A percentile compares a stretch with the other conserved stretches of the same genome.
phyloP scores from a whole-genome alignment of 1,140 invertebrate species.

The Paralvinella palmiformis region DNA sequence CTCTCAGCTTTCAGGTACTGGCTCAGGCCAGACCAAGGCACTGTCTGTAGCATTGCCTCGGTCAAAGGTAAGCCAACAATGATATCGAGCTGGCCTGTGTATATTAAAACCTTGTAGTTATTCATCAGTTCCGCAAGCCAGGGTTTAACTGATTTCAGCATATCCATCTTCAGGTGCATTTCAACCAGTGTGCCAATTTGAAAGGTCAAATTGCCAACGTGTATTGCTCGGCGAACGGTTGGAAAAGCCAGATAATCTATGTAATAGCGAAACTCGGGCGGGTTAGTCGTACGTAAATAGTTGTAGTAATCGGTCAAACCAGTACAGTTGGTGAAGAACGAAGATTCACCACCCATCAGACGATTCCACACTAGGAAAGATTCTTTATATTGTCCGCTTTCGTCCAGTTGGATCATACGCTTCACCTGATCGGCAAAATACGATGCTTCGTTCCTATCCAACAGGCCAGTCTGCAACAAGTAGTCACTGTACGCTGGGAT shows the following conservation, averaged over 20 bases:
- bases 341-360: slow-evolving; percentile 59
- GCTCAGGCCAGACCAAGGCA: slow-evolving; percentile 63
- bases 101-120: slow-evolving; percentile 60
- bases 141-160: slow-evolving; percentile 74
- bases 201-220: slow-evolving; percentile 73
- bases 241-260: slow-evolving; percentile 45
- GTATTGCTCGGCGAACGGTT: slow-evolving; percentile 64
- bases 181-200: slow-evolving; percentile 55
- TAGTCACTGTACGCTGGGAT: slow-evolving; percentile 68
- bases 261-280: slow-evolving; percentile 49
- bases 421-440: slow-evolving; percentile 60
- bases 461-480: slow-evolving; percentile 71
- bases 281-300: too few relatives aligned
- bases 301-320: slow-evolving; percentile 76
- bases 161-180: slow-evolving; percentile 64
- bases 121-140: slow-evolving; percentile 65
- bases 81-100: slow-evolving; percentile 79
- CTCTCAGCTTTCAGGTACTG: slow-evolving; percentile 62
- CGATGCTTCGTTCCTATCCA: slow-evolving; percentile 58
- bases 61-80: slow-evolving; percentile 76
- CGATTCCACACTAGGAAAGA: slow-evolving; percentile 69
- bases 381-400: slow-evolving; percentile 47
- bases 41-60: slow-evolving; percentile 60
- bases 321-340: slow-evolving; percentile 70
- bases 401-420: slow-evolving; percentile 57